Evolutionary conservation across 2,888 invertebrate genomes (phyloP), one percentile per base, ranked within the genome.

Genomic region (Hypercompe scribonia): DNA sequence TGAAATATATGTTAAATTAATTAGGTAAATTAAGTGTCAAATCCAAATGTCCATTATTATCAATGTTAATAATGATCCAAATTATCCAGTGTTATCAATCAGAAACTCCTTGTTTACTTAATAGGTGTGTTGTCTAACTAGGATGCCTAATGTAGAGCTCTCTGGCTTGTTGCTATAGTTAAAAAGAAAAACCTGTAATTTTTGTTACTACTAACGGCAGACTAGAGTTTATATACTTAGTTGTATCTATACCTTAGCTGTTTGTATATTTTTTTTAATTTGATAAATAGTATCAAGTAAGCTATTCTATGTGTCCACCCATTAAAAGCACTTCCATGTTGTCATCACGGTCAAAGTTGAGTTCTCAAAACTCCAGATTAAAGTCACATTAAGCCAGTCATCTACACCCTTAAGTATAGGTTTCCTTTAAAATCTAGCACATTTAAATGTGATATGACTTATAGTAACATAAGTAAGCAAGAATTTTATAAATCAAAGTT

Each of bases 401-500:
- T 66, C 28, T 31, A 31, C 31, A 18, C 31, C 31, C 61, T 61
- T 31, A 61, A 31, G 18, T 21, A 33, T 54, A 54, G 1, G 18
- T 68, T 33, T 68, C 34, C 13, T 54, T 31, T 31, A 42, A 66
- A 66, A 11, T 50, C 15, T 34, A 28, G 34, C 50, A 54, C 54
- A 68, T 34, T 68, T 50, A 7, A 33, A 54, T 68, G 54, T 34
- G 18, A 34, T 54, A n/a, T 34, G 34, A 11, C 61, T 50, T 36
- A 65, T 36, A 33, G n/a, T 36, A 39, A 24, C 15, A 36, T 58
- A 65, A 70, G n/a, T 31, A 50, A 46, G 33, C 21, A 54, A 34
- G 31, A 71, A 28, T 73, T 76, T 75, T 71, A 70, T 42, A 69
- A 65, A 72, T 71, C 54, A 71, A 81, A 76, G 80, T 83, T 83